Conservation (phyloP, 2,113 vertebrate genomes). For the Corynorhinus townsendii region DNA sequence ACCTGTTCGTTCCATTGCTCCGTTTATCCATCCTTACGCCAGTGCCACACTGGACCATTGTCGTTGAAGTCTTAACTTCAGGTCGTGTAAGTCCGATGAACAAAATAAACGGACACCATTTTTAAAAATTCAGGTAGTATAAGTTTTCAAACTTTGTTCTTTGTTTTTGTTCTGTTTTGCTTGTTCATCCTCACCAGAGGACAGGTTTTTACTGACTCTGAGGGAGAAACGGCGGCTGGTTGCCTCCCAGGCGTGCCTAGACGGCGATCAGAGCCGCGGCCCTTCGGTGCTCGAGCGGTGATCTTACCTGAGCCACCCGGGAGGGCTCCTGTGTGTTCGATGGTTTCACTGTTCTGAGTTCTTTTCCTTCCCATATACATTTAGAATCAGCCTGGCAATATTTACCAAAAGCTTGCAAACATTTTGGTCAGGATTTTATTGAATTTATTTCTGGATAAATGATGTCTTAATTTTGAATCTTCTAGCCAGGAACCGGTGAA, state of each 20-base stretch:
- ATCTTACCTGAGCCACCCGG: too few species aligned
- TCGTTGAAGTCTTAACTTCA: neutral
- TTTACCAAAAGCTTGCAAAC: neutral
- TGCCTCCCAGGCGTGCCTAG: too few species aligned
- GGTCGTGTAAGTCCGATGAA: too few species aligned
- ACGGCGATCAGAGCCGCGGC: too few species aligned
- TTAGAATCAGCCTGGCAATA: neutral
- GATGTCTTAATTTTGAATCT: neutral
- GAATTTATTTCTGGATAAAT: neutral
- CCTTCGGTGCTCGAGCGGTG: too few species aligned
- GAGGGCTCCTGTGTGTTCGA: neutral
- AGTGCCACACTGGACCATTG: accelerated
- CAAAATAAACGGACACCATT: neutral
- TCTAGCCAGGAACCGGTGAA: neutral
- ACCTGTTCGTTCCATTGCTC: neutral
- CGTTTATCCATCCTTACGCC: neutral
- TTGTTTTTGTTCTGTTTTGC: neutral
- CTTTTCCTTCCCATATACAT: neutral
- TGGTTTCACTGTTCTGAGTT: neutral
- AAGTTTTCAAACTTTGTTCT: neutral
- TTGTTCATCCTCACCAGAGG: neutral
- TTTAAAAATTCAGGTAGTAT: neutral
- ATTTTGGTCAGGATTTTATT: neutral
- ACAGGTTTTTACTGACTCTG: too few species aligned
- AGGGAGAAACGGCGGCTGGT: too few species aligned